These are phyloP conservation scores for Kryptolebias marmoratus DNA, from an alignment of 2,113 vertebrate species.

Conservation along the genomic window DNA sequence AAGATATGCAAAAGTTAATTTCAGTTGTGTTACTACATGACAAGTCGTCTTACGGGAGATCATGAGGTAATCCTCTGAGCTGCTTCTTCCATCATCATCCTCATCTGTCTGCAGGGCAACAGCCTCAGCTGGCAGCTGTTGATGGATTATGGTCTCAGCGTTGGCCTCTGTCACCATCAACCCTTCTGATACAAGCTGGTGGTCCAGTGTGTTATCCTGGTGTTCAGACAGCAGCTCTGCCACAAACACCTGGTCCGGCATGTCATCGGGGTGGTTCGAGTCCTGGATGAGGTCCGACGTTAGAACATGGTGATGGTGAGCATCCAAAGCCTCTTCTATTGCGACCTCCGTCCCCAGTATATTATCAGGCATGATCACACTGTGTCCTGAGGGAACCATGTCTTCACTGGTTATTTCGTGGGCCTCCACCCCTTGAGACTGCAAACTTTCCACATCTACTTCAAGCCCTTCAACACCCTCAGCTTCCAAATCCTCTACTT, in stretches of 20 bases:
- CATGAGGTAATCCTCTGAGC: conserved; percentile 98
- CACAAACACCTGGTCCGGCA: conserved; percentile 96
- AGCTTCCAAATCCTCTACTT: conserved; percentile 70
- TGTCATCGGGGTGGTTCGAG: conserved; percentile 85
- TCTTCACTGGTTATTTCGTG: conserved; percentile 76
- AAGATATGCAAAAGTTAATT: neutral
- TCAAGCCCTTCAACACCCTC: conserved; percentile 88
- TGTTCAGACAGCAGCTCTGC: conserved; percentile 90
- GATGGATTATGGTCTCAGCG: conserved; percentile 89
- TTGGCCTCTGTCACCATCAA: conserved; percentile 92
- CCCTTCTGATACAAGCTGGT: conserved; percentile 92
- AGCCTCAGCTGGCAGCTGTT: conserved; percentile 84
- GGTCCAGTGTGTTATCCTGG: conserved; percentile 88
- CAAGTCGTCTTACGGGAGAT: conserved; percentile 86
- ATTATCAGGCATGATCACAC: conserved; percentile 92
- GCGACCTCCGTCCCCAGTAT: conserved; percentile 92
- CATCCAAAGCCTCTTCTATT: conserved; percentile 91
- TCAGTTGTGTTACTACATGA: neutral
- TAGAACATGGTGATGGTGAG: conserved; percentile 90
- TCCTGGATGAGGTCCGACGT: conserved; percentile 87
- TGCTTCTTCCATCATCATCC: conserved; percentile 91
- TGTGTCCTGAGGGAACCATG: conserved; percentile 85
- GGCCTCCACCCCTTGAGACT: conserved; percentile 75
- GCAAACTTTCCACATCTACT: conserved; percentile 74
- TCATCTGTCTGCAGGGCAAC: conserved; percentile 93